phyloP scores from a whole-genome alignment of 2,113 vertebrate genomes.

The Xenus cinereus region DNA sequence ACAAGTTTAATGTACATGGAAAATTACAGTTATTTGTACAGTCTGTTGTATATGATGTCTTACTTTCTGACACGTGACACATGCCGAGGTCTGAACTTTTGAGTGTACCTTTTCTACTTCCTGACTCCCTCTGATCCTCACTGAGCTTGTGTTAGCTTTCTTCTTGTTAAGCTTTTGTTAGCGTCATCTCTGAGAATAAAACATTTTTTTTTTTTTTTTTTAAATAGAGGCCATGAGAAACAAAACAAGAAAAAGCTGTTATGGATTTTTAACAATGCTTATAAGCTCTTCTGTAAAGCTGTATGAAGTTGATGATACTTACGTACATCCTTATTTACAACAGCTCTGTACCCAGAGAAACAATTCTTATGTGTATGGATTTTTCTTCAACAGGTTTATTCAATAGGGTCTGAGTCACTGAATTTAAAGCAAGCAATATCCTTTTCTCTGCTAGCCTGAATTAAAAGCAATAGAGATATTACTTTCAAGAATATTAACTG shows the following conservation, averaged over 20 bases:
- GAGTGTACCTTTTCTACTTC: not conserved
- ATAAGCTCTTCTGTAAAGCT: not conserved
- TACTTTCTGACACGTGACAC: not conserved
- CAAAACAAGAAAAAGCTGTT: not conserved
- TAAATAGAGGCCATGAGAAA: slow-evolving; percentile 1
- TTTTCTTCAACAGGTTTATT: not conserved
- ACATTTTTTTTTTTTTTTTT: not conserved
- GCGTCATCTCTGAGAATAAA: not conserved
- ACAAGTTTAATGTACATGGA: not conserved
- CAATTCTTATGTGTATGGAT: not conserved
- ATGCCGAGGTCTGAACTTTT: not conserved
- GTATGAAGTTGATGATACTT: not conserved
- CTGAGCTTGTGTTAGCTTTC: not conserved
- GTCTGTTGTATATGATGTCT: not conserved
- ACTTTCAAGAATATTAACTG: not conserved
- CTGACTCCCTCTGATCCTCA: not conserved
- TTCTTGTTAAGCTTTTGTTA: not conserved
- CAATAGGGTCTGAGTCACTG: not conserved
- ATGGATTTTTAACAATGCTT: not conserved
- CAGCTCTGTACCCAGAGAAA: not conserved
- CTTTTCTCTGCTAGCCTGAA: not conserved
- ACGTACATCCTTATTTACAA: not conserved
- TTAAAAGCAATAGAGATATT: not conserved
- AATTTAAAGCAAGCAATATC: not conserved
- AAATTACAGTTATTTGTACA: not conserved